These are phyloP conservation scores for Phalacrocorax brasilianus DNA, from an alignment of 2,113 vertebrate genomes.

Conservation along the genomic window DNA sequence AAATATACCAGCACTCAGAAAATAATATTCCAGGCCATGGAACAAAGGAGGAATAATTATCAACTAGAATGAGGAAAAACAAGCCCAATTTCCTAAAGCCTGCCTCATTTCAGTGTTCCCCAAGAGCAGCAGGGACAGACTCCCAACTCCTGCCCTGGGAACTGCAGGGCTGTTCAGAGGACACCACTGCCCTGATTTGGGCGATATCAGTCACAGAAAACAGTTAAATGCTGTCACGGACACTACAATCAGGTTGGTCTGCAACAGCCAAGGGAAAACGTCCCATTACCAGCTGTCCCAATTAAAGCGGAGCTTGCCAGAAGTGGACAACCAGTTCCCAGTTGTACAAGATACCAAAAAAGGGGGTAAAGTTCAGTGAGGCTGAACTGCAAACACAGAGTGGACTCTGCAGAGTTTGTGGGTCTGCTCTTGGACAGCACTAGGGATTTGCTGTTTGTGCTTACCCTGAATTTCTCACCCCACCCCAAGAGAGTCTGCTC, in stretches of 20 bases:
- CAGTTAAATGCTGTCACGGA: not conserved
- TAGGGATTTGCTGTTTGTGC: not conserved
- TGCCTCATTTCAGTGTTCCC: not conserved
- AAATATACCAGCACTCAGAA: not conserved
- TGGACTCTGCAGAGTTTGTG: not conserved
- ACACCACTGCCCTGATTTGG: not conserved
- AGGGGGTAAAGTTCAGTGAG: not conserved
- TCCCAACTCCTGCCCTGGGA: not conserved
- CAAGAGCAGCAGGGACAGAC: not conserved
- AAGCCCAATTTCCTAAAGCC: not conserved
- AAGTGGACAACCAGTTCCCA: not conserved
- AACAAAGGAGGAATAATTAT: not conserved
- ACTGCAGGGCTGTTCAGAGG: not conserved
- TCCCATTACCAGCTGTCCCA: not conserved
- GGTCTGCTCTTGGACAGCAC: not conserved
- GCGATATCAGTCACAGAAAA: not conserved
- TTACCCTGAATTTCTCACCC: not conserved
- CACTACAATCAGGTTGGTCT: not conserved
- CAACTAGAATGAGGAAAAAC: not conserved
- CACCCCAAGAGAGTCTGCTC: not conserved
- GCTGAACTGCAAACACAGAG: not conserved
- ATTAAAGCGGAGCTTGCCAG: not conserved
- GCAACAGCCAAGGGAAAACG: not conserved
- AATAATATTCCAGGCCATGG: not conserved
- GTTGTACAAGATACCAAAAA: not conserved